Evolutionary conservation across 1,140 invertebrate genomes (phyloP), one percentile per base, ranked within the genome.

Genomic region (Drosophila equinoxialis): DNA sequence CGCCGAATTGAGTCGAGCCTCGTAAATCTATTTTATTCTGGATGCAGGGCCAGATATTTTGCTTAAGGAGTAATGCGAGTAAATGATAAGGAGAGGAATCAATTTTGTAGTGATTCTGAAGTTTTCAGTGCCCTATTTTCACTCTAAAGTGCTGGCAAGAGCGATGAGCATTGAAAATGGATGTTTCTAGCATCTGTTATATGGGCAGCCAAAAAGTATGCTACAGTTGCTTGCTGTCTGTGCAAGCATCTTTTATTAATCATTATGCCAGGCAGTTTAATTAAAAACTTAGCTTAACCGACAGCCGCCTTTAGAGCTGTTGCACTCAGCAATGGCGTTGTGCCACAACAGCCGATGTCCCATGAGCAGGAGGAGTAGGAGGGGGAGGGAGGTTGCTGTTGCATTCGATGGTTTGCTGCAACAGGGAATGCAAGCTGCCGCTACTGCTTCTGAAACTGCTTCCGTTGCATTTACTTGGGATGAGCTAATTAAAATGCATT

Each of bases 401-500:
- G 10, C 60, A 14, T 78, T 65, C 51, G 39, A 62, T n/a, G 67
- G 58, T 55, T 57, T 30, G 63, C 45, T 30, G 63, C 76, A 79
- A 17, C 78, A 78, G 11, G 55, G 74, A 39, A 71, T 41, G 68
- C 84, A 83, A 42, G 54, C 57, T 42, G 45, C 67, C 60, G 66
- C 45, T 65, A 41, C 48, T 42, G 63, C 64, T 48, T 14, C 42
- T 45, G 42, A 5, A 48, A 20, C 45, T 48, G 45, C 67, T 63
- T 69, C 45, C 68, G 55, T 54, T 45, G 70, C 64, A 76, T 23
- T 71, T 73, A 77, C 65, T 68, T 72, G 63, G 58, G 41, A 54
- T 80, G 80, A 72, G 77, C 83, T 86, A 86, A 86, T 86, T 86
- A 89, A 86, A 83, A 84, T 89, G 83, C 79, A 85, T 82, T 85